These are phyloP conservation scores for Gymnorhina tibicen DNA, from an alignment of 2,113 vertebrate species.

Conservation along the genomic window DNA sequence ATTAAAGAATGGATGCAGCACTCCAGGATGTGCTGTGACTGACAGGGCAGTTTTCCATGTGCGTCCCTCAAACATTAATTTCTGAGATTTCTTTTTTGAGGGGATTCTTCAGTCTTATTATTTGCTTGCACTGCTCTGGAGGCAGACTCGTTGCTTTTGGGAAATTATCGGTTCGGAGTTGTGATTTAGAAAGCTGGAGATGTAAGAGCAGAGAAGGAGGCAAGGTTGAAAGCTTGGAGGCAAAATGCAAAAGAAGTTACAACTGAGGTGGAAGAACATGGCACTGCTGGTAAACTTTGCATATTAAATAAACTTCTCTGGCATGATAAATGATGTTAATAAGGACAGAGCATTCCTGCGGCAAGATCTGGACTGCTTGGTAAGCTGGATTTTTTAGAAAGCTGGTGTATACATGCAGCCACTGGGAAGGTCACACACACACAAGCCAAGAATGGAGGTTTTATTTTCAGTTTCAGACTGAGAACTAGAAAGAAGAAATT, in stretches of 20 bases:
- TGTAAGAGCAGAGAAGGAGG: not conserved
- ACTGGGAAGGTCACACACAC: not conserved
- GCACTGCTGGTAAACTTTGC: constrained; percentile 4
- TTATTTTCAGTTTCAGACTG: not conserved
- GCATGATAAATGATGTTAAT: constrained; percentile 49
- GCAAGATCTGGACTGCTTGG: not conserved
- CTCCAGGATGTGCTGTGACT: not conserved
- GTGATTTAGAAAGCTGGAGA: not conserved
- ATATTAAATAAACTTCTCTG: constrained; percentile 22
- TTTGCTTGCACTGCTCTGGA: not conserved
- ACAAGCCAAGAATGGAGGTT: not conserved
- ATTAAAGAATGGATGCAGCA: not conserved
- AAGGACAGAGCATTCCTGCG: not conserved
- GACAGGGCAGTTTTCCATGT: not conserved
- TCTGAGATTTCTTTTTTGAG: not conserved
- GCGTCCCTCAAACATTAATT: not conserved
- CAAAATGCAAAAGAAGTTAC: constrained; percentile 29
- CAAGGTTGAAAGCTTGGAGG: not conserved
- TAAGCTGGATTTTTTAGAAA: constrained; percentile 23
- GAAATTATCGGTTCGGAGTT: not conserved
- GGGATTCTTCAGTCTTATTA: not conserved
- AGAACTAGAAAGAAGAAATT: not conserved
- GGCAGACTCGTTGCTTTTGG: not conserved
- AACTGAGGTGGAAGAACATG: constrained; percentile 14
- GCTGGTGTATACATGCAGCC: not conserved